These are phyloP conservation scores for Venustaconcha ellipsiformis DNA, from an alignment of 1,140 invertebrate genomes.

Conservation along the genomic window DNA sequence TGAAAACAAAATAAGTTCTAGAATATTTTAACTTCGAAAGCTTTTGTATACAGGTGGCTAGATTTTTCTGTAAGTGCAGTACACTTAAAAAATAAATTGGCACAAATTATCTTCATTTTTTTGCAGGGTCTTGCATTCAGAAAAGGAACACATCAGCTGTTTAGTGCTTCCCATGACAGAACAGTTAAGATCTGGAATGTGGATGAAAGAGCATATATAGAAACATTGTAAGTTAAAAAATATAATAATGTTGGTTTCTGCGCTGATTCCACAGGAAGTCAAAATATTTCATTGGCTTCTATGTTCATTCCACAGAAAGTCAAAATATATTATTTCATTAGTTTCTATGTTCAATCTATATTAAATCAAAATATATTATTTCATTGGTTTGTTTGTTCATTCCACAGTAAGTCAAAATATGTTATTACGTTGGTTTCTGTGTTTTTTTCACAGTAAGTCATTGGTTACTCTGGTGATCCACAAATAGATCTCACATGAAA, in stretches of 20 bases:
- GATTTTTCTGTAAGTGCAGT: too few relatives aligned
- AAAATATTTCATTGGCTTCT: too few relatives aligned
- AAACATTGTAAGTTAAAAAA: slow-evolving; percentile 80
- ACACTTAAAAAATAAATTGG: too few relatives aligned
- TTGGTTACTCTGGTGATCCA: too few relatives aligned
- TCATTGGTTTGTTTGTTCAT: too few relatives aligned
- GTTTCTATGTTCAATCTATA: slow-evolving; percentile 70
- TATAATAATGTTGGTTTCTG: too few relatives aligned
- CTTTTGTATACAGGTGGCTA: too few relatives aligned
- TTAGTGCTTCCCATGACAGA: slow-evolving; percentile 84
- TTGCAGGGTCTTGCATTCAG: slow-evolving; percentile 88
- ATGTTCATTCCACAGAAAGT: slow-evolving; percentile 68
- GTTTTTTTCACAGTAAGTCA: slow-evolving; percentile 68
- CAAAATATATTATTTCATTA: too few relatives aligned
- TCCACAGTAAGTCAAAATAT: slow-evolving; percentile 56
- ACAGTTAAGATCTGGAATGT: slow-evolving; percentile 92
- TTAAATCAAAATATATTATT: slow-evolving; percentile 68
- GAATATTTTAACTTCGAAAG: too few relatives aligned
- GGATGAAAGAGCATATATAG: slow-evolving; percentile 95
- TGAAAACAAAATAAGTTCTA: too few relatives aligned
- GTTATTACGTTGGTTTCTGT: too few relatives aligned
- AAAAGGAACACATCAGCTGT: slow-evolving; percentile 88
- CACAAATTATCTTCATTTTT: background rate
- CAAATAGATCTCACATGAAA: too few relatives aligned
- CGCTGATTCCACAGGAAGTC: slow-evolving; percentile 68